Base-by-base conservation (phyloP, 30 jellyfish, hydroid and myxozoan species). In the Pseudorhiza aurosa region DNA sequence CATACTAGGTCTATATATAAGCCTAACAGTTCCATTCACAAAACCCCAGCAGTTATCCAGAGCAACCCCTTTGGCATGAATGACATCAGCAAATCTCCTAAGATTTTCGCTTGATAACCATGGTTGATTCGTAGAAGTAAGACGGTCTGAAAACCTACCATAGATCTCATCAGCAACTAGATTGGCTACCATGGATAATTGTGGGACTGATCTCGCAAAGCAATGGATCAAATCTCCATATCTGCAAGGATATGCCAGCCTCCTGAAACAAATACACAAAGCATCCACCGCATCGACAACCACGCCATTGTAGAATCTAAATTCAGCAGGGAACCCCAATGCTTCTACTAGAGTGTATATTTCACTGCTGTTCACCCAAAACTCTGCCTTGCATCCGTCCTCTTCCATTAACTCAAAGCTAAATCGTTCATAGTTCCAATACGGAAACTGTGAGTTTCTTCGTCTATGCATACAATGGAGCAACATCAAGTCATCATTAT, bases 11-110 rank as follows among this genome's bases (percentile, higher is more conserved):
- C 97, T 53, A 44, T 87, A 81, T 28, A 88, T 88, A 37, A 88
- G 97, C 77, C 95, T 51, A 40, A 88, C 97, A 12, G 91, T 88
- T 45, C 95, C 95, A 58, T 88, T 95, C 36, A 88, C 77, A 82
- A 88, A 88, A 14, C 91, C 77, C 81, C 70, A 58, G 81, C 79
- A 76, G 40, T n/a, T 71, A 25, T 40, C 81, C 29, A 64, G 86
- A 80, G 91, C 91, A 2, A 83, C 82, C 28, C 85, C 87, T 31
- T 53, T 70, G 1, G 11, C 45, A 39, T 77, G 89, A 44, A 44
- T 43, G 60, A 73, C 85, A 72, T 72, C 72, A 26, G 85, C 85
- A 72, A 39, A 72, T 36, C 44, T 15, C 58, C 33, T 76, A 58
- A 59, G 72, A 28, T 36, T 8, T 47, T 30, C 25, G 27, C 74